phyloP scores from a whole-genome alignment of 2,888 invertebrate species.

The Gymnocheta viridis region DNA sequence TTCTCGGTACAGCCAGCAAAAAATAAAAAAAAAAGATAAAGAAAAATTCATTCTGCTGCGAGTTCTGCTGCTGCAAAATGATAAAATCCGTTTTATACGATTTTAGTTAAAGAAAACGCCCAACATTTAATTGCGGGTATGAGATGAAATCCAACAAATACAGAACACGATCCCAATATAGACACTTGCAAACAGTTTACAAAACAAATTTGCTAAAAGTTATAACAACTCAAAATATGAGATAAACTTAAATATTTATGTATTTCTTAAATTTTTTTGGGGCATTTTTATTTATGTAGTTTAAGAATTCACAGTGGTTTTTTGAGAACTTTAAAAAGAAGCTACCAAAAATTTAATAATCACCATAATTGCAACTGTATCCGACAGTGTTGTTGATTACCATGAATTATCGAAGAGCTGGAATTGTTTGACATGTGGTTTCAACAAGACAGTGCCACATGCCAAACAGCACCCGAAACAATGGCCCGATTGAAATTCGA shows the following conservation, averaged over 20 bases:
- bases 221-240: slow-evolving; percentile 31
- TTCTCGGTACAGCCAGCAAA: not conserved
- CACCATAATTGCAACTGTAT: no score
- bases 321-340: not conserved
- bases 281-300: not conserved
- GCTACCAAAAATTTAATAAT: no score
- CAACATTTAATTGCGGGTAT: slow-evolving; percentile 35
- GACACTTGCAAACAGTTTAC: slow-evolving; percentile 26
- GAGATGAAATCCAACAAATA: slow-evolving; percentile 8
- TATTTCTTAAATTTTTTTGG: not conserved
- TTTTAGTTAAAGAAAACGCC: slow-evolving; percentile 59
- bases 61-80: not conserved
- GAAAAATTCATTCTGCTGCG: not conserved
- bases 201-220: not conserved
- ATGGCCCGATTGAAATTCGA: no score
- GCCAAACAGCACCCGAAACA: no score
- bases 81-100: slow-evolving; percentile 33
- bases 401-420: no score
- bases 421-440: no score
- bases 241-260: slow-evolving; percentile 40
- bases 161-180: slow-evolving; percentile 25
- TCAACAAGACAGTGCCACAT: no score
- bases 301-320: slow-evolving; percentile 20
- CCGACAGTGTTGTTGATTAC: no score
- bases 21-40: not conserved